phyloP scores from a whole-genome alignment of 1,140 invertebrate species.

The Bacillus rossius region DNA sequence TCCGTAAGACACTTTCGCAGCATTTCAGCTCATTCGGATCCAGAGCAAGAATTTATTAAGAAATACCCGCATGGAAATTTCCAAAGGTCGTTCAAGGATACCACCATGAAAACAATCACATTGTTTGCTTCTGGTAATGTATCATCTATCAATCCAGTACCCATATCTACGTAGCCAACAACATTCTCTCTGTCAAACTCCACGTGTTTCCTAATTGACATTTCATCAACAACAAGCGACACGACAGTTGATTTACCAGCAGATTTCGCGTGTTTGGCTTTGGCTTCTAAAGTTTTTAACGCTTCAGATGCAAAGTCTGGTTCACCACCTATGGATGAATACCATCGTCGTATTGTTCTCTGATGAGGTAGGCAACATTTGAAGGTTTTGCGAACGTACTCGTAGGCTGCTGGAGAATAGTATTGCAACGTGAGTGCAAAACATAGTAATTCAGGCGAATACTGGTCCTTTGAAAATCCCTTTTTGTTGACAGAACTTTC shows the following conservation, averaged over 20 bases:
- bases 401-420: conserved; percentile 30
- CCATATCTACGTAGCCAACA: conserved; percentile 29
- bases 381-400: conserved; percentile 16
- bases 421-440: conserved; percentile 33
- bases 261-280: not conserved
- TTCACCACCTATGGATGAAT: conserved; percentile 25
- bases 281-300: conserved; percentile 20
- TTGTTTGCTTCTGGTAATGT: conserved; percentile 25
- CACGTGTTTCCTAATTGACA: conserved; percentile 29
- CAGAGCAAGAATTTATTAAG: not conserved
- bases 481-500: not conserved
- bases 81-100: conserved; percentile 26
- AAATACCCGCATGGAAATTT: conserved; percentile 24
- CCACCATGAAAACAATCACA: conserved; percentile 30
- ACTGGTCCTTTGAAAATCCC: not conserved
- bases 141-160: conserved; percentile 19
- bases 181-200: conserved; percentile 24
- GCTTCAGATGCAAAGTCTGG: conserved; percentile 33
- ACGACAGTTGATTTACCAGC: conserved; percentile 22
- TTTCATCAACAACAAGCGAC: conserved; percentile 30
- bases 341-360: conserved; percentile 32
- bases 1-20: not conserved
- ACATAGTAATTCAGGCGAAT: conserved; percentile 20
- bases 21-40: not conserved
- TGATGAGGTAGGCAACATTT: conserved; percentile 27